Evolutionary conservation across 2,113 vertebrate genomes (phyloP).

Genomic region (Diadophis punctatus): DNA sequence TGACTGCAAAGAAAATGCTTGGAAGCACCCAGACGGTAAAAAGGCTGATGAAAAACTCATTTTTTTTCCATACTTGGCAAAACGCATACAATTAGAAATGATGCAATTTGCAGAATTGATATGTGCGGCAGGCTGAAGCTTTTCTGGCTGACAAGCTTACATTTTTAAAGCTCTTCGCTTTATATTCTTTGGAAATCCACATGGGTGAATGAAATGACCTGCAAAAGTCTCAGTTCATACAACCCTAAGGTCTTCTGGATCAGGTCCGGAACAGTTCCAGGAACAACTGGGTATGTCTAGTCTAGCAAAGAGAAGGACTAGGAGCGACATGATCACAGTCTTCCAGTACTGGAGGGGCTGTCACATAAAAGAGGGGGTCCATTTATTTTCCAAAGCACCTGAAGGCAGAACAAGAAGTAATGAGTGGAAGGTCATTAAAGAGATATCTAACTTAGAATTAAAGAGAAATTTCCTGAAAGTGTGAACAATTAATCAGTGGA

Average conservation of each 20-base stretch:
- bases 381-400: neutral
- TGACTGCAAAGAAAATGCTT: neutral
- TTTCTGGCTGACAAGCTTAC: neutral
- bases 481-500: too few species aligned
- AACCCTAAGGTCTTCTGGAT: neutral
- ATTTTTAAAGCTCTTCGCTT: neutral
- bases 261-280: neutral
- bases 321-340: neutral
- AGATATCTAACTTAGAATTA: neutral
- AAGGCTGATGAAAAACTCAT: neutral
- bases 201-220: neutral
- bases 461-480: neutral
- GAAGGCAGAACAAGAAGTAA: too few species aligned
- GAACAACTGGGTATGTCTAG: neutral
- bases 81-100: neutral
- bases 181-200: neutral
- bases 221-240: neutral
- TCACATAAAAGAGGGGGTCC: neutral
- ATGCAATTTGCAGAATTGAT: neutral
- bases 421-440: neutral
- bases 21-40: neutral
- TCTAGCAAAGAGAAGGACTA: neutral
- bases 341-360: neutral
- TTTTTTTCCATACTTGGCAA: neutral
- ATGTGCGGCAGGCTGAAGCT: neutral